Conservation (phyloP, 1,140 invertebrate species). For the Catajapyx aquilonaris region DNA sequence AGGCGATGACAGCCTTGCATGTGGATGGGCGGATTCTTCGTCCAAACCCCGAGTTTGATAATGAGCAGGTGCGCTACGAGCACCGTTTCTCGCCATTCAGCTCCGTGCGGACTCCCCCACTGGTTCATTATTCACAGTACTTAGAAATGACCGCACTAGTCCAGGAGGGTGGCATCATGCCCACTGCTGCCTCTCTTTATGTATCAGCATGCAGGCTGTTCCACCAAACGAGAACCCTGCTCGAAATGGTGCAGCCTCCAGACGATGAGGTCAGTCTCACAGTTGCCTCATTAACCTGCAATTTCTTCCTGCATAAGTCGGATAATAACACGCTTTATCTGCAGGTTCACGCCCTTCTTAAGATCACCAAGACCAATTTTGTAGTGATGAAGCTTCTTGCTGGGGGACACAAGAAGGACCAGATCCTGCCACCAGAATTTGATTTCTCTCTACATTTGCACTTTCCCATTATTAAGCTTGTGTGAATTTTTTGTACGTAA, state of each 20-base stretch:
- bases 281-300: not conserved
- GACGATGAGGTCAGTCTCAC: conserved; percentile 48
- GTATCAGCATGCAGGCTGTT: conserved; percentile 71
- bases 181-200: too few relatives aligned
- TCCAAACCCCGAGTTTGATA: conserved; percentile 73
- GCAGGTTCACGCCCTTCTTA: conserved; percentile 59
- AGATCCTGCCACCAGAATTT: conserved; percentile 62
- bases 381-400: conserved; percentile 79
- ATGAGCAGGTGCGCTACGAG: conserved; percentile 81
- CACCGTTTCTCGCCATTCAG: conserved; percentile 80
- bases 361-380: conserved; percentile 85
- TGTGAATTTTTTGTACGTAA: too few relatives aligned
- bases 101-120: conserved; percentile 65
- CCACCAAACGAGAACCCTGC: conserved; percentile 62
- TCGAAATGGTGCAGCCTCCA: conserved; percentile 53
- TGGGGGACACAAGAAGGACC: conserved; percentile 73
- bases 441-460: conserved; percentile 72
- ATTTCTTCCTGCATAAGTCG: conserved; percentile 1
- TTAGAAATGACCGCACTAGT: conserved; percentile 39
- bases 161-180: conserved; percentile 26
- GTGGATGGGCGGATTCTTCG: conserved; percentile 46
- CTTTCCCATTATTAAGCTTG: conserved; percentile 66
- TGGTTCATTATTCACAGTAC: conserved; percentile 71
- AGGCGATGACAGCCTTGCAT: conserved; percentile 50
- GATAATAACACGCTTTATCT: conserved; percentile 17